Evolutionary conservation across 2,797 vertebrate genomes (phyloP).

Genomic region (Melanogrammus aeglefinus): DNA sequence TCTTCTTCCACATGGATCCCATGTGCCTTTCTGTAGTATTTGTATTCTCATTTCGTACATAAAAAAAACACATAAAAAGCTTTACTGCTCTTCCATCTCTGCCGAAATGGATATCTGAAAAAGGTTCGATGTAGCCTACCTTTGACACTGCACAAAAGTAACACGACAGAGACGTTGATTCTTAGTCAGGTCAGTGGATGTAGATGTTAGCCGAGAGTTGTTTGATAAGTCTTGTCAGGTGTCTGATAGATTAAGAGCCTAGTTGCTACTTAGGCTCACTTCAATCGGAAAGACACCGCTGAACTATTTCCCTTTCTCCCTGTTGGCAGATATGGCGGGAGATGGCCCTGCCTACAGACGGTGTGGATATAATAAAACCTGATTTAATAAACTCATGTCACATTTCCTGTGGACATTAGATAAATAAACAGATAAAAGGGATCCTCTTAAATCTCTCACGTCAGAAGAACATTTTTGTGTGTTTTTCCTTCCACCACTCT

Average conservation of each 20-base stretch:
- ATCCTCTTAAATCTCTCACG: background rate
- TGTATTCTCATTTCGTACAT: background rate
- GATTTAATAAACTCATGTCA: background rate
- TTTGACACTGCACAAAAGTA: background rate
- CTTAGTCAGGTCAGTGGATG: constrained; percentile 48
- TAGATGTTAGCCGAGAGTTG: constrained; percentile 25
- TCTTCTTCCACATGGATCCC: constrained; percentile 58
- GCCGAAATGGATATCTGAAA: background rate
- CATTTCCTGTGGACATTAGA: background rate
- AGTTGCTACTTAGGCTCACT: constrained; percentile 1
- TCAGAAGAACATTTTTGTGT: background rate
- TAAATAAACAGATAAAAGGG: background rate
- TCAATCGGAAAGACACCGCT: background rate
- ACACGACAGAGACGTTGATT: constrained; percentile 35
- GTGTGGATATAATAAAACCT: background rate
- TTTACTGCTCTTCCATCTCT: background rate
- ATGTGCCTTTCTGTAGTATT: constrained; percentile 16
- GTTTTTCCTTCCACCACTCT: background rate
- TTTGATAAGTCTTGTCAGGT: constrained; percentile 46
- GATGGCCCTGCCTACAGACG: background rate
- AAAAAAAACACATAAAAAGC: background rate
- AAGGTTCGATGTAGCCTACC: background rate
- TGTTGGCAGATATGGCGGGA: background rate
- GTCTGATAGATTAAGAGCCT: constrained; percentile 22
- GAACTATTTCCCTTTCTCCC: background rate